phyloP scores from a whole-genome alignment of 2,113 vertebrate species.

The Poeciliopsis turrubarensis region DNA sequence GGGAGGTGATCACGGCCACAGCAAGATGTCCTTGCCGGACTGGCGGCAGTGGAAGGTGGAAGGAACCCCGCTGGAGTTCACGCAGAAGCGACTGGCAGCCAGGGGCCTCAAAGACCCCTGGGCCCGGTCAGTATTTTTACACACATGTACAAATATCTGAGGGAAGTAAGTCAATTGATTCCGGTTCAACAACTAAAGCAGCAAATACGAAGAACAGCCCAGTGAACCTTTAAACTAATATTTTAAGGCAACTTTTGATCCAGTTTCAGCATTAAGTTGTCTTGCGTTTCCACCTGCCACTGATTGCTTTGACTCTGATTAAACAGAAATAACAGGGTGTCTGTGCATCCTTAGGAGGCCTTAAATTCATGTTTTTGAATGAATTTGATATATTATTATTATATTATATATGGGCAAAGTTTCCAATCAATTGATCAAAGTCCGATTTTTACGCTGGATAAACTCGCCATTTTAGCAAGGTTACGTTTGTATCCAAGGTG shows the following conservation, averaged over 20 bases:
- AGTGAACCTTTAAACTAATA: background rate
- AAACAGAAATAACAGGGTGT: background rate
- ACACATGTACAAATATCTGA: background rate
- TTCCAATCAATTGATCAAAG: background rate
- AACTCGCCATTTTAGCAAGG: background rate
- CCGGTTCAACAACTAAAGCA: background rate
- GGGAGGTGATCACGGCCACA: constrained; percentile 83
- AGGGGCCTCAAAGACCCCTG: constrained; percentile 91
- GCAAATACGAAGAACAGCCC: background rate
- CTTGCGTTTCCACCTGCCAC: no score
- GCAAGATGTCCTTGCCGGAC: constrained; percentile 87
- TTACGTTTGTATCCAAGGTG: background rate
- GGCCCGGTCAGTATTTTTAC: constrained; percentile 82
- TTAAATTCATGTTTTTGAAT: no score
- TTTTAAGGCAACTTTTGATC: background rate
- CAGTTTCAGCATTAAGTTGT: no score
- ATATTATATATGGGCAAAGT: no score
- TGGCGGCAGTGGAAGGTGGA: constrained; percentile 88
- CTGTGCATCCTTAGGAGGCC: no score
- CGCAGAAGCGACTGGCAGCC: constrained; percentile 84
- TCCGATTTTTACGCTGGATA: background rate
- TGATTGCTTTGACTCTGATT: background rate
- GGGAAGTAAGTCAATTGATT: background rate
- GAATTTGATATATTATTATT: no score
- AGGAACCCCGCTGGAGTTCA: constrained; percentile 88